Evolutionary conservation across 2,797 vertebrate genomes (phyloP), one percentile per base, ranked within the genome.

Genomic region (Sebastes miniatus): DNA sequence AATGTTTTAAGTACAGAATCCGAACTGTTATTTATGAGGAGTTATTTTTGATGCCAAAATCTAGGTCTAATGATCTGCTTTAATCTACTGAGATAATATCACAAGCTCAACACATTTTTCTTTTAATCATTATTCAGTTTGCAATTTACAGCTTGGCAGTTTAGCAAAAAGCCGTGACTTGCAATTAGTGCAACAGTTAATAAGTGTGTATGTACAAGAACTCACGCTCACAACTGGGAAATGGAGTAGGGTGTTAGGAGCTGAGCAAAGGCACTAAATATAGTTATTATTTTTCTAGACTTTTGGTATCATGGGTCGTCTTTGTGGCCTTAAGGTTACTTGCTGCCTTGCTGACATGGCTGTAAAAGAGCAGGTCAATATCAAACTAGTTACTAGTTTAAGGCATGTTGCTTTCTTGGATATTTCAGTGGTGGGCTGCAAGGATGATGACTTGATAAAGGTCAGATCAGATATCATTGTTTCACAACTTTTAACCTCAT

Each of bases 121-220:
- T 32, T 25, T 57, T 13, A 11, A 36, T 54, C 58, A 56, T 69
- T 39, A 47, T 25, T 47, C 68, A 31, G 4, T 72, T 74, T 43
- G 64, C 43, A 57, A 29, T 63, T 79, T 69, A 25, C 80, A 76
- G 36, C 80, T 71, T 69, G 67, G 32, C 50, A 83, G 52, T 69
- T 85, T 50, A 64, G 18, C 59, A 80, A 65, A 76, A 77, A 71
- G 54, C 73, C 63, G 34, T 56, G 81, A 76, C 68, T 72, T 56
- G 25, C 54, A 71, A 66, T 76, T 52, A 82, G 73, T 52, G 34
- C 31, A 34, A 22, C 72, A 69, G 27, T 78, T 20, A 54, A 54
- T 14, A 43, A 69, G 56, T 59, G 54, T 43, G 16, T 34, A 31
- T 69, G 64, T n/a, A 13, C 24, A 75, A 62, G 34, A 54, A 59